Percentiles rank a stretch among this genome's conserved stretches.
Conservation (phyloP, 2,113 vertebrate genomes). For the Lota lota region DNA sequence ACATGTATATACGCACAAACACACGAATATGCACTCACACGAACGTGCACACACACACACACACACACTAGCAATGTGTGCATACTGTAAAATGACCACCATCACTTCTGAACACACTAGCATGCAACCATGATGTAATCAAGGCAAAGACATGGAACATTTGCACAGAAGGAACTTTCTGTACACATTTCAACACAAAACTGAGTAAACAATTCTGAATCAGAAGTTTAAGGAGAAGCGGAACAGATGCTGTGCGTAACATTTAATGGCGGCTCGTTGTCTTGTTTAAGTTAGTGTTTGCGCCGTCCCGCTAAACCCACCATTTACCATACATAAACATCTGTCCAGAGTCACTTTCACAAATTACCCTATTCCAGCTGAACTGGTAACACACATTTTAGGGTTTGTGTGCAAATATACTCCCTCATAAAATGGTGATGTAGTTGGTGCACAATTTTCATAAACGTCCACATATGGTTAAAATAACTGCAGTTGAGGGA, state of each 20-base stretch:
- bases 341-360: no score
- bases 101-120: not conserved
- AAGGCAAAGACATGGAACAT: not conserved
- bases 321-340: no score
- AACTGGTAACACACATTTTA: conserved; percentile 11
- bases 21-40: not conserved
- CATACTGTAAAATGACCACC: not conserved
- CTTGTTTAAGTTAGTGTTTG: no score
- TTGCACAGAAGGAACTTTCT: not conserved
- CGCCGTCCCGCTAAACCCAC: no score
- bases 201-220: no score
- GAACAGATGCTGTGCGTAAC: no score
- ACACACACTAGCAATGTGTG: not conserved
- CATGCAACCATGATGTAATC: not conserved
- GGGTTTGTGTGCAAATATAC: not conserved
- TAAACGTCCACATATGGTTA: no score
- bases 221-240: no score
- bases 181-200: no score
- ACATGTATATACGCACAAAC: conserved; percentile 8
- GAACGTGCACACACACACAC: conserved; percentile 22
- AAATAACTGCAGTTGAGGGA: no score
- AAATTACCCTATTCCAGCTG: not conserved
- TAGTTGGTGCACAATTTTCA: no score
- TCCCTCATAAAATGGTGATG: not conserved
- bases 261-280: no score